These are phyloP conservation scores for Hirudo medicinalis DNA, from an alignment of 1,140 invertebrate species.

Conservation along the genomic window DNA sequence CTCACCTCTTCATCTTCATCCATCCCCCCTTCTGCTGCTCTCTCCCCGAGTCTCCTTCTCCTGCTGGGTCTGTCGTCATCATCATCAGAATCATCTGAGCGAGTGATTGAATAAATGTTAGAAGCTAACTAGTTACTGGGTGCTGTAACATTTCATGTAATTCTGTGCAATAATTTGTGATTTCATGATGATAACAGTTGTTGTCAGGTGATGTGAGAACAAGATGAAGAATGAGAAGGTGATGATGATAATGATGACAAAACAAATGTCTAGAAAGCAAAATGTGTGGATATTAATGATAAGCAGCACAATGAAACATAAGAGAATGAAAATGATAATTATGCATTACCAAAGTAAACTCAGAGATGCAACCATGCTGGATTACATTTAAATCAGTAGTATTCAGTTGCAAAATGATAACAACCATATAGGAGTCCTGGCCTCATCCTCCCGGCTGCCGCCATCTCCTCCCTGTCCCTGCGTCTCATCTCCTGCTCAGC, in stretches of 20 bases:
- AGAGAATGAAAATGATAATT: no score
- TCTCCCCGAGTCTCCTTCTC: conserved; percentile 66
- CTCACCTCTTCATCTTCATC: conserved; percentile 50
- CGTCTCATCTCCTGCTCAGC: conserved; percentile 75
- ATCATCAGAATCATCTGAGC: conserved; percentile 37
- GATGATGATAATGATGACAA: no score
- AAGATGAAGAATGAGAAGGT: no score
- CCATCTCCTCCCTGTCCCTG: conserved; percentile 70
- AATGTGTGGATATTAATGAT: no score
- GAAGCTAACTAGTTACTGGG: not conserved
- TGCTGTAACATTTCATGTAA: not conserved
- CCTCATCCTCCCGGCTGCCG: conserved; percentile 57
- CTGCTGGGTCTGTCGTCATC: conserved; percentile 53
- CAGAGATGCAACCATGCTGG: no score
- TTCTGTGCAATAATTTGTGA: no score
- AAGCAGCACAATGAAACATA: no score
- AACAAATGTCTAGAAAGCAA: no score
- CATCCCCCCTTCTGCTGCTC: conserved; percentile 64
- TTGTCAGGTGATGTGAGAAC: no score
- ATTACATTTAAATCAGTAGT: no score
- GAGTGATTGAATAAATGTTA: not conserved
- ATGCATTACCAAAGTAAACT: no score
- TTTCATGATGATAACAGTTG: no score
- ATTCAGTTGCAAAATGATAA: conserved; percentile 15
- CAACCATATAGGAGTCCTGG: conserved; percentile 46